Evolutionary conservation across 2,888 invertebrate species (phyloP).

Genomic region (Andrena chrysosceles): DNA sequence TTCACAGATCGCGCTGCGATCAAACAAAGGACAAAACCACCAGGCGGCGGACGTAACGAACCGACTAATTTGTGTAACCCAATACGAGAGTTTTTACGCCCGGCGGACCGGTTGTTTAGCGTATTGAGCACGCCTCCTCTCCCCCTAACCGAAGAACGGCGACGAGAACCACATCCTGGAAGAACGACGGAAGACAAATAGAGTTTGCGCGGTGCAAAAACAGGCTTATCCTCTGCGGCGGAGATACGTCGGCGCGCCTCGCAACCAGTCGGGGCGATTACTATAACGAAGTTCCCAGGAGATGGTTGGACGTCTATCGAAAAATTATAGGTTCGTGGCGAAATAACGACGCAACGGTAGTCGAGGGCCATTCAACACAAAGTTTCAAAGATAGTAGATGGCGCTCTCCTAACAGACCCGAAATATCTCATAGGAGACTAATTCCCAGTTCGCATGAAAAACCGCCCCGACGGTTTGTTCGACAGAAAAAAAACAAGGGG

Average conservation of each 20-base stretch:
- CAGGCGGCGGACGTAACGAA: constrained; percentile 37
- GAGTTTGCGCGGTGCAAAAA: constrained; percentile 7
- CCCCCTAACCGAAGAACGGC: too few relatives aligned
- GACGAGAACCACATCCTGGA: constrained; percentile 16
- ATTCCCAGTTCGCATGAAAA: constrained; percentile 34
- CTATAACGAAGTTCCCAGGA: neutral
- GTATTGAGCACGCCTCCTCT: constrained; percentile 7
- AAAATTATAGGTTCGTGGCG: neutral
- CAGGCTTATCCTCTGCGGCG: neutral
- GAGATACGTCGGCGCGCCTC: neutral
- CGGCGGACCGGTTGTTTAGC: constrained; percentile 40
- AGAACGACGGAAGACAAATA: constrained; percentile 13
- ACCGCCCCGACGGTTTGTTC: neutral
- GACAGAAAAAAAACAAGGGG: neutral
- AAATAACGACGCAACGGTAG: neutral
- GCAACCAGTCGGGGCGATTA: neutral
- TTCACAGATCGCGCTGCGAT: constrained; percentile 17
- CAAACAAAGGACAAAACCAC: constrained; percentile 41
- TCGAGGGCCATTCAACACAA: neutral
- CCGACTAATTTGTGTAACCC: constrained; percentile 50
- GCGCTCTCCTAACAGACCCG: neutral
- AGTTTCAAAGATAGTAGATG: neutral
- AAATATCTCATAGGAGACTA: constrained; percentile 29
- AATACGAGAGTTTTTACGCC: constrained; percentile 20
- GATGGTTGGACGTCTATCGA: neutral